Evolutionary conservation across 2,113 vertebrate genomes (phyloP).

Genomic region (Strix aluco): DNA sequence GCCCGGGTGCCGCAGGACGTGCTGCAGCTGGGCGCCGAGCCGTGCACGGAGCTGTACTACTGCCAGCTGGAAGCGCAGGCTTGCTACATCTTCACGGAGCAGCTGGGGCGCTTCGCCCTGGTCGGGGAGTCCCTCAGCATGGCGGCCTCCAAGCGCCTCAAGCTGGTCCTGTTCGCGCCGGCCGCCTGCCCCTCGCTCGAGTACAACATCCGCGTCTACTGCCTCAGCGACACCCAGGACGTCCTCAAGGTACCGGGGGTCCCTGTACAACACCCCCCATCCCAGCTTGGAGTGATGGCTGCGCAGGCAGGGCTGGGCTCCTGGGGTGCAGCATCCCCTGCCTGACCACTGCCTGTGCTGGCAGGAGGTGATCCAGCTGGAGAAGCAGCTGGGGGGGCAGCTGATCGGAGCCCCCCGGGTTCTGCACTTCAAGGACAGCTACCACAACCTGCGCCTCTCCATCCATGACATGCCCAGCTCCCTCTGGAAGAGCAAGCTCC

Average conservation of each 20-base stretch:
- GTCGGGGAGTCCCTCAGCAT: constrained; percentile 97
- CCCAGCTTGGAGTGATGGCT: fast-evolving
- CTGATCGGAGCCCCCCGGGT: constrained; percentile 94
- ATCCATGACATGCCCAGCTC: constrained; percentile 96
- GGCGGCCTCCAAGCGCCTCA: constrained; percentile 93
- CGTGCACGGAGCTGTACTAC: constrained; percentile 90
- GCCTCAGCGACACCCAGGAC: constrained; percentile 94
- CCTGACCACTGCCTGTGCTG: neutral
- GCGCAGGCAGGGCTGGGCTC: neutral
- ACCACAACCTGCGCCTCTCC: constrained; percentile 98
- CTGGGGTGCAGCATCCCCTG: neutral
- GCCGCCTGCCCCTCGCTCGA: constrained; percentile 92
- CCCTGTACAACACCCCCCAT: neutral
- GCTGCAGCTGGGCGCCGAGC: constrained; percentile 90
- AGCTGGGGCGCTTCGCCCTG: constrained; percentile 93
- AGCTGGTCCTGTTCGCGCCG: constrained; percentile 93
- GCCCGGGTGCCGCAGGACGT: constrained; percentile 81
- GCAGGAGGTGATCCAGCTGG: constrained; percentile 97
- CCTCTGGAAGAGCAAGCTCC: constrained; percentile 98
- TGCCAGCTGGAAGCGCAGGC: constrained; percentile 94
- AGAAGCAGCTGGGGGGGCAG: constrained; percentile 95
- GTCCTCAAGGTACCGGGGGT: constrained; percentile 85
- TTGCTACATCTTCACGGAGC: constrained; percentile 93
- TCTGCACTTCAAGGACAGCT: constrained; percentile 98
- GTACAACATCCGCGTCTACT: constrained; percentile 97